These are phyloP conservation scores for Arnoldichthys spilopterus DNA, from an alignment of 2,797 vertebrate species.

Conservation along the genomic window DNA sequence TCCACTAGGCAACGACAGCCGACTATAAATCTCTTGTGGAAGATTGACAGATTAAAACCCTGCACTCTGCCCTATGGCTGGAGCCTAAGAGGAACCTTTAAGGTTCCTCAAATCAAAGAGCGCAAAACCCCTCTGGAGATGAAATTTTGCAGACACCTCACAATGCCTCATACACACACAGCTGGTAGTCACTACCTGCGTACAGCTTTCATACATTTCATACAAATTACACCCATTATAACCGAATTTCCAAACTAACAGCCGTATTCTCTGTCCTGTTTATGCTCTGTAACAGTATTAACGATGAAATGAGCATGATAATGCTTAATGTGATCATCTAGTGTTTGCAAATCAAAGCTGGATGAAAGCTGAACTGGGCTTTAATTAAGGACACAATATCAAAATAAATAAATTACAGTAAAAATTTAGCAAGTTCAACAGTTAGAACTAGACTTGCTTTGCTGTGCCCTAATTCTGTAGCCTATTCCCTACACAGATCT, in stretches of 20 bases:
- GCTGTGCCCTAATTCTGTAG: background rate
- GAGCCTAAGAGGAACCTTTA: conserved; percentile 54
- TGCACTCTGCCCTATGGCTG: conserved; percentile 61
- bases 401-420: conserved; percentile 39
- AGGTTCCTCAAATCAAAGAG: conserved; percentile 48
- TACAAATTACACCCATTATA: conserved; percentile 17
- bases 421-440: conserved; percentile 20
- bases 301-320: conserved; percentile 42
- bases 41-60: conserved; percentile 74
- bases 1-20: conserved; percentile 59
- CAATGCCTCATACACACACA: background rate
- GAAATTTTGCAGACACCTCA: background rate
- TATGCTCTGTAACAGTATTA: conserved; percentile 28
- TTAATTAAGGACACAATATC: conserved; percentile 26
- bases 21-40: conserved; percentile 62
- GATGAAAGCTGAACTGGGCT: conserved; percentile 29
- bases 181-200: conserved; percentile 30
- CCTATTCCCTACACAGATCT: background rate
- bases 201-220: conserved; percentile 9
- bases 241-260: conserved; percentile 50
- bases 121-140: conserved; percentile 14
- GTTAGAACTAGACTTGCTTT: background rate
- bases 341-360: conserved; percentile 30
- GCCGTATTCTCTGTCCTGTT: conserved; percentile 33
- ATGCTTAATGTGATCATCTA: conserved; percentile 33